These are phyloP conservation scores for Periophthalmus modestus DNA, from an alignment of 2,113 vertebrate species.

Conservation along the genomic window DNA sequence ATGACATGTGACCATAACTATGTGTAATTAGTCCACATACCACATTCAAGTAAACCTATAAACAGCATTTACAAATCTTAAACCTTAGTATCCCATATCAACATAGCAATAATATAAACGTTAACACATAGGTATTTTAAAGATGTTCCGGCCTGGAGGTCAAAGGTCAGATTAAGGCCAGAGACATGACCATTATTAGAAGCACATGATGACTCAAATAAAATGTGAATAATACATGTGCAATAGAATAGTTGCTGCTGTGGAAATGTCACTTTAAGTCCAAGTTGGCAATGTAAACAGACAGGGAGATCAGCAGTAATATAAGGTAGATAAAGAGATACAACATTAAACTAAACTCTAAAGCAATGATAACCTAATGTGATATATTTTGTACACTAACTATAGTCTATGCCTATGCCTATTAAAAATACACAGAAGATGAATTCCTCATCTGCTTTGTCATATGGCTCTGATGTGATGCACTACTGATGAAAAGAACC, in stretches of 20 bases:
- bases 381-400: not conserved
- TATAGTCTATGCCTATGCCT: not conserved
- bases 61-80: not conserved
- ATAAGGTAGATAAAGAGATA: not conserved
- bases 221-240: not conserved
- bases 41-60: not conserved
- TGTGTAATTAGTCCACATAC: not conserved
- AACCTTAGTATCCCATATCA: not conserved
- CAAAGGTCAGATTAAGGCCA: slow-evolving; percentile 11
- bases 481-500: not conserved
- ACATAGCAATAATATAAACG: not conserved
- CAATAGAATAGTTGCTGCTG: not conserved
- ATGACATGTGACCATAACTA: not conserved
- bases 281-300: too few species aligned
- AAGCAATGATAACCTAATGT: not conserved
- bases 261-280: not conserved
- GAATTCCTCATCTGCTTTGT: not conserved
- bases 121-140: not conserved
- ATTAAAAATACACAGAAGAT: not conserved
- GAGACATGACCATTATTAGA: not conserved
- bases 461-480: not conserved
- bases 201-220: not conserved
- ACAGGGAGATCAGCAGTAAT: not conserved
- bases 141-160: not conserved
- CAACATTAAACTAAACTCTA: not conserved